Conservation (phyloP, 2,797 vertebrate genomes). For the Ctenochaetus hawaiiensis region DNA sequence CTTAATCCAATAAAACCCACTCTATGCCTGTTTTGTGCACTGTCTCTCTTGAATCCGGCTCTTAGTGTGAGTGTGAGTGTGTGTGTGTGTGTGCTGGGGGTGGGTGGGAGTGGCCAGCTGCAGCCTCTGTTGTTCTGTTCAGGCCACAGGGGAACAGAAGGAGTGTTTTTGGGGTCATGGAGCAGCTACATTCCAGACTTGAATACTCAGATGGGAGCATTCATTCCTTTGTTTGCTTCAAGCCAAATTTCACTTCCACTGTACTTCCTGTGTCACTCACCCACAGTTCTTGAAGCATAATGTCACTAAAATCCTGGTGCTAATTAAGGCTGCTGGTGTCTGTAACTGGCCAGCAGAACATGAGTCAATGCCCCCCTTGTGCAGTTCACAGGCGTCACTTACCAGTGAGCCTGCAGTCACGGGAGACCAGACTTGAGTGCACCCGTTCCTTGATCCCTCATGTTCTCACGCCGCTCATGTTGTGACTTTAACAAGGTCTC, state of each 20-base stretch:
- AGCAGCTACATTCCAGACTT: constrained; percentile 77
- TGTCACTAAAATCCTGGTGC: constrained; percentile 50
- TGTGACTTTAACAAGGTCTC: constrained; percentile 53
- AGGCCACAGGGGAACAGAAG: constrained; percentile 55
- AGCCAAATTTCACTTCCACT: constrained; percentile 44
- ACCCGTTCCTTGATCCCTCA: constrained; percentile 26
- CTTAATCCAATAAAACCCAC: constrained; percentile 81
- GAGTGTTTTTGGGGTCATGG: constrained; percentile 76
- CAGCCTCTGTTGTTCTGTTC: constrained; percentile 74
- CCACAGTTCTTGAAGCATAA: constrained; percentile 31
- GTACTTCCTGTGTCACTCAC: constrained; percentile 44
- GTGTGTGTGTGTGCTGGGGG: neutral
- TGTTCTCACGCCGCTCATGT: constrained; percentile 62
- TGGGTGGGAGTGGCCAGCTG: constrained; percentile 64
- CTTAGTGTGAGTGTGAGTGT: constrained; percentile 42
- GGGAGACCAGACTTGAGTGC: constrained; percentile 44
- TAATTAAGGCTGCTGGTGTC: constrained; percentile 63
- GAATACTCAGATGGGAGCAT: constrained; percentile 61
- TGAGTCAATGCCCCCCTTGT: constrained; percentile 54
- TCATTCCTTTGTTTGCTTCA: constrained; percentile 53
- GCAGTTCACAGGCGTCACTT: constrained; percentile 52
- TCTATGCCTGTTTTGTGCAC: constrained; percentile 64
- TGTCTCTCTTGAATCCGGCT: constrained; percentile 48
- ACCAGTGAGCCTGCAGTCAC: constrained; percentile 44
- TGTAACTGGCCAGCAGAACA: constrained; percentile 29